Conservation (phyloP, 2,888 invertebrate genomes). For the Pelosia muscerda region DNA sequence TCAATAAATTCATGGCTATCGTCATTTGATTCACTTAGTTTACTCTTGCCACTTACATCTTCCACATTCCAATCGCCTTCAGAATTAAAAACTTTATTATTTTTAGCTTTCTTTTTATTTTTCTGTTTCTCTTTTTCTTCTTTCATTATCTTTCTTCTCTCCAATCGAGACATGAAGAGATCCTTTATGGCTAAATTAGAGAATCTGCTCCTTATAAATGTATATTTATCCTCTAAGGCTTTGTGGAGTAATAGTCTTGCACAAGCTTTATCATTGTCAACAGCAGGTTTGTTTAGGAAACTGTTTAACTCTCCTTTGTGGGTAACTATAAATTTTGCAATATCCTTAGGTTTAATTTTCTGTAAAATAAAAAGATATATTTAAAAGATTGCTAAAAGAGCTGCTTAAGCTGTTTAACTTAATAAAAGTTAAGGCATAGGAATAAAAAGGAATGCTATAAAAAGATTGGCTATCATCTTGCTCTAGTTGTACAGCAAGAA, state of each 20-base stretch:
- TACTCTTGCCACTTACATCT: conserved; percentile 49
- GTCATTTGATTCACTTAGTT: conserved; percentile 28
- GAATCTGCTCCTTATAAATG: conserved; percentile 69
- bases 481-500: no score
- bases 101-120: conserved; percentile 65
- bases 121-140: conserved; percentile 74
- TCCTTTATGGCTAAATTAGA: conserved; percentile 76
- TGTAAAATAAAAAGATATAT: conserved; percentile 55
- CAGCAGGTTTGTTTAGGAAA: conserved; percentile 72
- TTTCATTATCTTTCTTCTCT: conserved; percentile 75
- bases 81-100: conserved; percentile 59
- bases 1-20: conserved; percentile 25
- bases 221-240: conserved; percentile 75
- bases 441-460: no score
- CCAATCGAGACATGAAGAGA: conserved; percentile 78
- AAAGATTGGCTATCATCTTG: no score
- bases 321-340: conserved; percentile 77
- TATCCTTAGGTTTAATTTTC: conserved; percentile 80
- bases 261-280: conserved; percentile 76
- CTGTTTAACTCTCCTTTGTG: conserved; percentile 72
- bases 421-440: no score
- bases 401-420: no score
- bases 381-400: background rate
- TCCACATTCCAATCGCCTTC: conserved; percentile 74
- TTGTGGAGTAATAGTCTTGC: conserved; percentile 78